Base-by-base conservation (phyloP, 2,797 vertebrate genomes). In the Sphenopsis melanotis region DNA sequence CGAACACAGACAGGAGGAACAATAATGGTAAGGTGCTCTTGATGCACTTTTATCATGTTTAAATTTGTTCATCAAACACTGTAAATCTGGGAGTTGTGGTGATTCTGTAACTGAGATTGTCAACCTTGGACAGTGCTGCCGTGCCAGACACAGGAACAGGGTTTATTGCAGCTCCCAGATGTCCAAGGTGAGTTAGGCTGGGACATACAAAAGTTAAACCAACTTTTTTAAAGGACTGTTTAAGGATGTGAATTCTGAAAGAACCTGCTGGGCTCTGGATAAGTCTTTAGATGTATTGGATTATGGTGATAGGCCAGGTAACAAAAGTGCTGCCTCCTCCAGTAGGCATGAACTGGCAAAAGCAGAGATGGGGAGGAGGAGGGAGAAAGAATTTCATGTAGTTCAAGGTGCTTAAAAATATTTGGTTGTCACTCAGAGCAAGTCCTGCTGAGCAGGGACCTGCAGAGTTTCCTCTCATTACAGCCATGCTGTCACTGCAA, bases 1-100 rank as follows among this genome's bases (percentile, higher is more conserved):
- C 98, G 99, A 90, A 99, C 98, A 12, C 99, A 99, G 97, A 99
- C 99, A 1, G 99, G 99, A 95, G 99, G 99, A 87, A 99, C 99
- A 37, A 99, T 99, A 91, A 99, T 99, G 99, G 99, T 99, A 98
- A 89, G 97, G 9, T 42, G 39, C 47, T 85, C 53, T 37, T 76
- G 63, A 27, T n/a, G 52, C 17, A 8, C 37, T 83, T 72, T 11
- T 52, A 3, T 42, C 0, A 0, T 41, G 6, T 55, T 68, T 47
- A 27, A 55, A 44, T 34, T 15, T 11, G 11, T 9, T 69, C 47
- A 30, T 59, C 7, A 44, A 21, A 32, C 9, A 2, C 4, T 36
- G 4, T 5, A 39, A 75, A 50, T 15, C 13, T 36, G 23, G 22
- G 8, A 36, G 22, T 14, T 88, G 53, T 20, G 2, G 4, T 68